Evolutionary conservation across 2,113 vertebrate genomes (phyloP).

Genomic region (Bagarius yarrelli): DNA sequence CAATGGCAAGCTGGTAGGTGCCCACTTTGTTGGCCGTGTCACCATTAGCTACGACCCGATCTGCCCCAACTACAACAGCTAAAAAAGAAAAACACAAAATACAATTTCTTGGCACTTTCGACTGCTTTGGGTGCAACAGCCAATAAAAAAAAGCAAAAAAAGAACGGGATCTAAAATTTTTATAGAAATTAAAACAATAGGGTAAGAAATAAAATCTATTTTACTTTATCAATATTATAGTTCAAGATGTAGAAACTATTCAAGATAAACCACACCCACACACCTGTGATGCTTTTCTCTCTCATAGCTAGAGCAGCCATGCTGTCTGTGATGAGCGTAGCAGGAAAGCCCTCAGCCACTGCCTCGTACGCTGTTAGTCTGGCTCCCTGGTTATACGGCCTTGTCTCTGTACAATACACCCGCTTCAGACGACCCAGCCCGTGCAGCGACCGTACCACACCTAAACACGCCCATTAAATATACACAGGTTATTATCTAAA

Average conservation of each 20-base stretch:
- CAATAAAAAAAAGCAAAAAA: background rate
- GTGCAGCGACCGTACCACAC: conserved; percentile 83
- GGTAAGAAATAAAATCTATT: no score
- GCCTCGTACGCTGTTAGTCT: conserved; percentile 85
- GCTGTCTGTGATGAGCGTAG: conserved; percentile 86
- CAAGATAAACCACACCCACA: background rate
- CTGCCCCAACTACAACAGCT: conserved; percentile 88
- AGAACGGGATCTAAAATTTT: background rate
- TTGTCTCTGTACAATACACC: conserved; percentile 86
- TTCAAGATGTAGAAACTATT: no score
- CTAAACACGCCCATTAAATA: conserved; percentile 56
- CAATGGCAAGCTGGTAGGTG: conserved; percentile 86
- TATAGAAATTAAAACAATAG: background rate
- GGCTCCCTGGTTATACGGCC: conserved; percentile 88
- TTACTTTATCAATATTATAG: no score
- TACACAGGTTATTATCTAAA: background rate
- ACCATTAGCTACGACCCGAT: conserved; percentile 84
- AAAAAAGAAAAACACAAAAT: background rate
- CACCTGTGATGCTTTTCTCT: conserved; percentile 79
- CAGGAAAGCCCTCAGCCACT: conserved; percentile 79
- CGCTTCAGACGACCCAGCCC: conserved; percentile 74
- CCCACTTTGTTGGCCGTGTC: conserved; percentile 92
- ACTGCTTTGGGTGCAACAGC: background rate
- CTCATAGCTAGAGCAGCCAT: conserved; percentile 82
- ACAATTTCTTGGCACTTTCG: background rate